Evolutionary conservation across 2,113 vertebrate genomes (phyloP).

Genomic region (Hystrix cristata): DNA sequence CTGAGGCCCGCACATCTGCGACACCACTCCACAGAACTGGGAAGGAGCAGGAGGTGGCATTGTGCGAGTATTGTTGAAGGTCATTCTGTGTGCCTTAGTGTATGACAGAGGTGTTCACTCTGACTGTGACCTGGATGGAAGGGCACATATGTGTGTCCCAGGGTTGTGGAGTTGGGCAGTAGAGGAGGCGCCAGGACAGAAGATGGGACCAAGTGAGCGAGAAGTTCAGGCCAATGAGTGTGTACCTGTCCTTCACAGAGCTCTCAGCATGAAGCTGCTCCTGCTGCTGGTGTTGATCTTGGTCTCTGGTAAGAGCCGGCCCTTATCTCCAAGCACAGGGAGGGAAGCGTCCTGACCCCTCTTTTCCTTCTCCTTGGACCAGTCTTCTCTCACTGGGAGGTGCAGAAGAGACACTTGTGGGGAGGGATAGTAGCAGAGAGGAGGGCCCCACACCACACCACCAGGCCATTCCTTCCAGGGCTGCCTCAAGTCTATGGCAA

Average conservation of each 20-base stretch:
- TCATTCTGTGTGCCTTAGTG: background rate
- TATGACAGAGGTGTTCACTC: background rate
- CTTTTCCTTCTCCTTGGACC: background rate
- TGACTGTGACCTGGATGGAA: background rate
- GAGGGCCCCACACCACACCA: background rate
- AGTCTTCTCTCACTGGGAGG: background rate
- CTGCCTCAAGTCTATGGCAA: background rate
- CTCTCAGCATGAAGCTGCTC: conserved; percentile 78
- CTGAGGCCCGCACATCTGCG: background rate
- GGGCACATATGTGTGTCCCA: background rate
- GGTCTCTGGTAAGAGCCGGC: conserved; percentile 77
- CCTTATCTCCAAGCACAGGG: background rate
- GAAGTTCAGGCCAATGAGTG: too few relatives aligned
- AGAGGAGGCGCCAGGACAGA: background rate
- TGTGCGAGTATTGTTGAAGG: background rate
- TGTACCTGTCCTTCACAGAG: background rate
- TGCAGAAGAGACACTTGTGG: background rate
- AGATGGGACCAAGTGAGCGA: background rate
- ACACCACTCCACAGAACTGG: background rate
- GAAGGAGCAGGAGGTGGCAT: background rate
- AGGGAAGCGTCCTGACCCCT: background rate
- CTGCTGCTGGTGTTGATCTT: background rate
- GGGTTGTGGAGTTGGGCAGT: background rate
- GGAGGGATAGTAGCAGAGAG: background rate
- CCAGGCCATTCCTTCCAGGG: conserved; percentile 60